Evolutionary conservation across 2,113 vertebrate species (phyloP), one percentile per base, ranked within the genome.

Genomic region (Gnathochromis pfefferi): DNA sequence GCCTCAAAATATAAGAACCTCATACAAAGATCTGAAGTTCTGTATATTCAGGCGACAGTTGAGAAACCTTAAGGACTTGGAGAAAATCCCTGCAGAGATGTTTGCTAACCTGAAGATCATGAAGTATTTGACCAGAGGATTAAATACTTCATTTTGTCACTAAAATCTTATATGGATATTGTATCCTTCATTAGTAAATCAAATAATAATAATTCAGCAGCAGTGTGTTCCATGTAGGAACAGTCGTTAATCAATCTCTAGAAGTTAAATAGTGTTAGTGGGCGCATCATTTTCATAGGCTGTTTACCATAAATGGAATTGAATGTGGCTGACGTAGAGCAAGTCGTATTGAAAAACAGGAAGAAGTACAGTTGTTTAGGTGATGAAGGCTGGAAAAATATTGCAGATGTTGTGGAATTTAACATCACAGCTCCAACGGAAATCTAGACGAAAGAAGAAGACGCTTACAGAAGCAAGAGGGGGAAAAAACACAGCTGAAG

Each of bases 401-500:
- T 49, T 63, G 7, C 17, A 78, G 17, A 58, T 35, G 57, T 83
- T 3, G 4, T 81, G 68, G 90, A 87, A 86, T 88, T 87, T 53
- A 38, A 80, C 57, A 82, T 89, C 81, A 73, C 26, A 42, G 9
- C 54, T 68, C 2, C 23, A 53, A 33, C 1, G 19, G 85, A 81
- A 87, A 89, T 7, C 17, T 38, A 45, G 58, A 45, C 2, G 57
- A 87, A 57, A 82, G 21, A 80, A 16, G 42, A 35, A 63, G 81
- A 73, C 63, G 81, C 47, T 57, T 5, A 83, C 47, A 80, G 49
- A 60, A 80, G 78, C 82, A 87, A 60, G 53, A 53, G 58, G 49
- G 84, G 19, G 80, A 87, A 92, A 88, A 91, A 92, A 86, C 91
- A 85, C 2, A 17, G 55, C 54, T 63, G 87, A 89, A 79, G 65